Conservation (phyloP, 2,113 vertebrate species). For the Strigops habroptila region DNA sequence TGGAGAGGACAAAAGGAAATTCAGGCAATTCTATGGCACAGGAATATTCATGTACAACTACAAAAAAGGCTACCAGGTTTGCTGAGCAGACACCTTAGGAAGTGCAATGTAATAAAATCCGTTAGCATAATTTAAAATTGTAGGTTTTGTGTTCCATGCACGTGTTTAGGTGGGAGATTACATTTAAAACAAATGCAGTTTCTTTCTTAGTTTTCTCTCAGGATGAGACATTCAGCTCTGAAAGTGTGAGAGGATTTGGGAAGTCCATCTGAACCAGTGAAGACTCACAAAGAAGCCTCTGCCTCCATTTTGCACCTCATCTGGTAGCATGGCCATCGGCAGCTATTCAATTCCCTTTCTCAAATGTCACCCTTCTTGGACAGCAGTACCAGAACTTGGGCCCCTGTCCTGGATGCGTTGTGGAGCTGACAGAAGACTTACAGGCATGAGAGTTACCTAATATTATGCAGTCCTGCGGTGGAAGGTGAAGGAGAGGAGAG, state of each 20-base stretch:
- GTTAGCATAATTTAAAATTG: background rate
- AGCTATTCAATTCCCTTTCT: background rate
- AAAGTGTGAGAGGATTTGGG: background rate
- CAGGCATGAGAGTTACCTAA: background rate
- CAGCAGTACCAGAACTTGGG: background rate
- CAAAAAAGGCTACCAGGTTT: background rate
- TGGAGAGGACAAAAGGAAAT: background rate
- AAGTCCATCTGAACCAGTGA: background rate
- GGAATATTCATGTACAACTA: background rate
- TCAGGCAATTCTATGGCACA: background rate
- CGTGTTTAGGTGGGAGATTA: background rate
- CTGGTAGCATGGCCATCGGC: background rate
- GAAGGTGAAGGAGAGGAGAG: background rate
- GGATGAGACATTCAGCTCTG: background rate
- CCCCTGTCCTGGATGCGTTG: accelerated
- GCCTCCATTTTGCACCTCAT: background rate
- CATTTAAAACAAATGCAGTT: background rate
- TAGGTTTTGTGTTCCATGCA: background rate
- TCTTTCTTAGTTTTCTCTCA: background rate
- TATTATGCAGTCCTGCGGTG: background rate
- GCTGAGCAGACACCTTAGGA: background rate
- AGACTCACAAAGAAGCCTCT: background rate
- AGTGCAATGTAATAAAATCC: background rate
- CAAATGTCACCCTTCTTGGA: background rate
- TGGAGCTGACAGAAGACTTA: background rate